A percentile compares a stretch with the other conserved stretches of the same genome.
These are phyloP conservation scores for Bombylius discolor DNA, from an alignment of 2,888 invertebrate species.

Conservation along the genomic window DNA sequence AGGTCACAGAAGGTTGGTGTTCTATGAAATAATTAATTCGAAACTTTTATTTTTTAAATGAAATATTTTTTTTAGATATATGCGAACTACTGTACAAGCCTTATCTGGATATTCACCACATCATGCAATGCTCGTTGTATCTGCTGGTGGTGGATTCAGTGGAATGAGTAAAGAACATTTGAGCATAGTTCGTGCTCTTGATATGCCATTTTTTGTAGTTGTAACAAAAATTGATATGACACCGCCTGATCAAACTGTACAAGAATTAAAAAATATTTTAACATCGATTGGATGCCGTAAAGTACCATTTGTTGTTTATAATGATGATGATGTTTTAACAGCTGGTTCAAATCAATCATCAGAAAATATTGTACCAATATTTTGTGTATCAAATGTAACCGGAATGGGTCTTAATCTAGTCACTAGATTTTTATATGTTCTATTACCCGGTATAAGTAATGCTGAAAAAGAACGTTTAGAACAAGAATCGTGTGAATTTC, in stretches of 20 bases:
- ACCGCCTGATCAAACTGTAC: slow-evolving; percentile 40
- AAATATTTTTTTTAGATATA: slow-evolving; percentile 41
- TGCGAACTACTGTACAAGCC: slow-evolving; percentile 89
- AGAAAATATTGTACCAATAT: slow-evolving; percentile 59
- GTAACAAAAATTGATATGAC: slow-evolving; percentile 88
- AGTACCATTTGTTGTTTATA: slow-evolving; percentile 51
- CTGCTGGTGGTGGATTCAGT: slow-evolving; percentile 65
- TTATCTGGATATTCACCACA: slow-evolving; percentile 88
- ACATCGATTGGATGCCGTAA: slow-evolving; percentile 51
- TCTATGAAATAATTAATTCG: background rate
- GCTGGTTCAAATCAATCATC: slow-evolving; percentile 52
- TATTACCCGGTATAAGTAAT: slow-evolving; percentile 52
- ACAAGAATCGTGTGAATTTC: slow-evolving; percentile 68
- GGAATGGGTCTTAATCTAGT: slow-evolving; percentile 74
- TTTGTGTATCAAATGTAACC: slow-evolving; percentile 81
- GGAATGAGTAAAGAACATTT: slow-evolving; percentile 85
- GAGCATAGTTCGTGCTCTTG: slow-evolving; percentile 63
- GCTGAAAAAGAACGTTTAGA: slow-evolving; percentile 57
- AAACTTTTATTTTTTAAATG: background rate
- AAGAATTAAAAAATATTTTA: slow-evolving; percentile 47
- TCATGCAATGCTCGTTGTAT: slow-evolving; percentile 76
- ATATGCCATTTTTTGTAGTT: slow-evolving; percentile 84
- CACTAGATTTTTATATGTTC: slow-evolving; percentile 72
- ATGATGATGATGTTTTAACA: slow-evolving; percentile 60
- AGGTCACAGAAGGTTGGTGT: slow-evolving; percentile 65